Conservation (phyloP, 2,888 invertebrate genomes). For the Notodonta dromedarius region DNA sequence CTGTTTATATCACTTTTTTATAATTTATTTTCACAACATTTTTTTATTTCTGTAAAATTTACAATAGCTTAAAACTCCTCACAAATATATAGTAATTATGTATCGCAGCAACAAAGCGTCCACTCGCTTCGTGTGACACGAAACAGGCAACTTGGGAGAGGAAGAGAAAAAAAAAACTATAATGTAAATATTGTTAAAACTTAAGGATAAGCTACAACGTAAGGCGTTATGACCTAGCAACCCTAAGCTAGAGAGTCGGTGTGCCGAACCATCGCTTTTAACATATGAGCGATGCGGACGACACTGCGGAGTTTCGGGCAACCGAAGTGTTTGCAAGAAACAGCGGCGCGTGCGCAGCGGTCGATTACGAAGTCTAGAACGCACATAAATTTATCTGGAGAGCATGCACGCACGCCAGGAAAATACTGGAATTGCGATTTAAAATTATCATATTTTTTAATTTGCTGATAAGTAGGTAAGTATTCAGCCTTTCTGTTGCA, state of each 20-base stretch:
- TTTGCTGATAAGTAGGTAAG: too few relatives aligned
- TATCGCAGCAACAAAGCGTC: conserved; percentile 68
- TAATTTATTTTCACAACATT: conserved; percentile 84
- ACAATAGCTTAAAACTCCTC: conserved; percentile 84
- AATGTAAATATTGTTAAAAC: conserved; percentile 70
- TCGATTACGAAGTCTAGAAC: not conserved
- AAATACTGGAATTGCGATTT: too few relatives aligned
- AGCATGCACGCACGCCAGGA: too few relatives aligned
- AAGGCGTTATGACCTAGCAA: conserved; percentile 70
- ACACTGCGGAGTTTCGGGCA: conserved; percentile 47
- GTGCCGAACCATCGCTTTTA: conserved; percentile 67
- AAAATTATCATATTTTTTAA: too few relatives aligned
- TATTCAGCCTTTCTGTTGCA: too few relatives aligned
- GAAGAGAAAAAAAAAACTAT: conserved; percentile 62
- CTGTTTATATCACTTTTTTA: conserved; percentile 83
- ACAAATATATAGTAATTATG: conserved; percentile 77
- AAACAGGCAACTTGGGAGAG: conserved; percentile 76
- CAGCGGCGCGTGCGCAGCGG: conserved; percentile 31
- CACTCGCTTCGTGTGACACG: conserved; percentile 52
- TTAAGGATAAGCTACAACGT: conserved; percentile 74
- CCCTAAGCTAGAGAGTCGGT: conserved; percentile 74
- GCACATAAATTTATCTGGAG: too few relatives aligned
- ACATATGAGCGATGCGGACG: conserved; percentile 74
- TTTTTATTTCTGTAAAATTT: conserved; percentile 84
- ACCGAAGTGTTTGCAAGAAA: conserved; percentile 26